These are phyloP conservation scores for Archaeoteleia sp. DNA, from an alignment of 2,888 invertebrate genomes.

Conservation along the genomic window DNA sequence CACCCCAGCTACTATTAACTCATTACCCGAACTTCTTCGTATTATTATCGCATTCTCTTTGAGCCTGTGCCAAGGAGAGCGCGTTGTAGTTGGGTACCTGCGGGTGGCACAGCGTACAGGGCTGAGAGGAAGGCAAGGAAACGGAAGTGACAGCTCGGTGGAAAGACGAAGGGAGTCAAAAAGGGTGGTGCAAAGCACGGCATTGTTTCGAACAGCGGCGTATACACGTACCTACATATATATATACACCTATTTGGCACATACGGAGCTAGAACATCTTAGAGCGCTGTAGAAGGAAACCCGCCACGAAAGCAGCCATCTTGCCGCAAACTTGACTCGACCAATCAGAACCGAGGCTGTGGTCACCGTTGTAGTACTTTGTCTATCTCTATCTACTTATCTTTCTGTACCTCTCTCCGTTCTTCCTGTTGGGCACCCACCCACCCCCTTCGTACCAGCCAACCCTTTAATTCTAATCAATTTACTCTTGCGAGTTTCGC, in stretches of 20 bases:
- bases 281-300: conserved; percentile 66
- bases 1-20: conserved; percentile 68
- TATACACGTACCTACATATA: conserved; percentile 57
- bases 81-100: conserved; percentile 57
- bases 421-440: conserved; percentile 50
- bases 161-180: conserved; percentile 48
- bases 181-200: conserved; percentile 61
- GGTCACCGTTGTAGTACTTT: conserved; percentile 72
- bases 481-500: conserved; percentile 69
- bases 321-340: conserved; percentile 75
- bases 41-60: conserved; percentile 72
- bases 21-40: conserved; percentile 68
- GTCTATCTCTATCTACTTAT: conserved; percentile 50
- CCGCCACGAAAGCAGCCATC: conserved; percentile 69
- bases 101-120: conserved; percentile 52
- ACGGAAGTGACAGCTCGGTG: conserved; percentile 57
- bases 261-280: conserved; percentile 68
- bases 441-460: conserved; percentile 55
- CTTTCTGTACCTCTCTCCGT: conserved; percentile 49
- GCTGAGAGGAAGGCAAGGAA: conserved; percentile 52
- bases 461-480: conserved; percentile 74
- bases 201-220: conserved; percentile 70
- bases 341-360: conserved; percentile 75
- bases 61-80: conserved; percentile 61
- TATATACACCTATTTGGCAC: conserved; percentile 70